phyloP scores from a whole-genome alignment of 1,140 invertebrate species.

The Zophobas morio region DNA sequence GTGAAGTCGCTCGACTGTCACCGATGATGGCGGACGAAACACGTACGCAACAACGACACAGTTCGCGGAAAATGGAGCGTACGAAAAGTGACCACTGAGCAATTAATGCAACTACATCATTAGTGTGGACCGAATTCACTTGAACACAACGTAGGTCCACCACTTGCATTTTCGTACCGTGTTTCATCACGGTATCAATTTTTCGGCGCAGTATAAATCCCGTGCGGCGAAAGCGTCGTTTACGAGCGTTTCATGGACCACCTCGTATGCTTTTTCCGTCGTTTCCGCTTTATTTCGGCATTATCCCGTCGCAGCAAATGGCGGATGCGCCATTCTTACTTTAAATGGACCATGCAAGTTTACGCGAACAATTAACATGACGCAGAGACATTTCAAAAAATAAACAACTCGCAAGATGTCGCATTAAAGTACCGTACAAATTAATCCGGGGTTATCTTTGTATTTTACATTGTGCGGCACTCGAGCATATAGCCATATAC shows the following conservation, averaged over 20 bases:
- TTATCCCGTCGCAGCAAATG: not conserved
- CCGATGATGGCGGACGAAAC: not conserved
- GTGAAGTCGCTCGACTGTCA: conserved; percentile 13
- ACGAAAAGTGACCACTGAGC: too few relatives aligned
- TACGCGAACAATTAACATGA: conserved; percentile 32
- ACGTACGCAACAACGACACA: too few relatives aligned
- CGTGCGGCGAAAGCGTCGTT: not conserved
- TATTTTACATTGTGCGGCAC: not conserved
- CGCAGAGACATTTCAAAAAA: conserved; percentile 15
- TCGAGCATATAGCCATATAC: conserved; percentile 16
- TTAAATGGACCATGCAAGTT: conserved; percentile 27
- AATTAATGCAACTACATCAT: too few relatives aligned
- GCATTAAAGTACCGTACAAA: conserved; percentile 28
- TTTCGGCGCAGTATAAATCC: too few relatives aligned
- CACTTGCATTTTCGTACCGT: too few relatives aligned
- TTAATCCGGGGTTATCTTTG: conserved; percentile 35
- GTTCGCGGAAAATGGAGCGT: not conserved
- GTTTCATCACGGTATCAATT: too few relatives aligned
- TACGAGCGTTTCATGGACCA: not conserved
- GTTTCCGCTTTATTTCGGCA: not conserved
- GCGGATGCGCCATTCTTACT: conserved; percentile 11
- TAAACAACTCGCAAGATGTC: conserved; percentile 26
- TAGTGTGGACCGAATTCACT: too few relatives aligned
- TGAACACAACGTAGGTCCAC: too few relatives aligned
- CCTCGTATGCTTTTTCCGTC: not conserved